These are phyloP conservation scores for Drosophila lutescens DNA, from an alignment of 2,888 invertebrate genomes.

Conservation along the genomic window DNA sequence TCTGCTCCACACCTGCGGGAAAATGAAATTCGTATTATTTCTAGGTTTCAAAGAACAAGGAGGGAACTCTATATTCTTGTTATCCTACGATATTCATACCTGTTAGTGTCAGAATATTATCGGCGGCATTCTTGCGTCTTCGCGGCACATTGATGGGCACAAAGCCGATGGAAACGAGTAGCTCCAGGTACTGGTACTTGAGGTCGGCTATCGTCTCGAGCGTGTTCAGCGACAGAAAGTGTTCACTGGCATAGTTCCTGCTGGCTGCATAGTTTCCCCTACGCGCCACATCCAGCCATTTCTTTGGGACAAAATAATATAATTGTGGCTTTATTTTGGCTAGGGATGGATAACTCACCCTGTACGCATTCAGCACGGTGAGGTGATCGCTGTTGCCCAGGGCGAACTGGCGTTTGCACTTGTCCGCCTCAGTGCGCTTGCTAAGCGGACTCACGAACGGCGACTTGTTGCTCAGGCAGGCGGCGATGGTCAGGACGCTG, in stretches of 20 bases:
- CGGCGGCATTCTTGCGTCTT: conserved; percentile 83
- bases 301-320: conserved; percentile 84
- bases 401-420: conserved; percentile 90
- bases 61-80: too few relatives aligned
- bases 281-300: conserved; percentile 90
- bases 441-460: conserved; percentile 91
- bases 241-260: conserved; percentile 91
- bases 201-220: conserved; percentile 94
- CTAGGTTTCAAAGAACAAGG: not conserved
- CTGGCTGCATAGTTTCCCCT: conserved; percentile 89
- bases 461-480: conserved; percentile 91
- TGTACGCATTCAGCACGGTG: conserved; percentile 92
- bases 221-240: conserved; percentile 92
- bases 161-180: conserved; percentile 91
- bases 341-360: conserved; percentile 85
- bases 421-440: conserved; percentile 89
- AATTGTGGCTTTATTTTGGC: too few relatives aligned
- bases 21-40: not conserved
- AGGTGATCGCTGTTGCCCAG: conserved; percentile 95
- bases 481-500: conserved; percentile 95
- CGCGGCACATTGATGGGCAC: conserved; percentile 88
- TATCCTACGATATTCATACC: conserved; percentile 82
- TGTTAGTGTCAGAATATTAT: conserved; percentile 88
- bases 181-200: conserved; percentile 91
- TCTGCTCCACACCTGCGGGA: conserved; percentile 85